Evolutionary conservation across 2,888 invertebrate species (phyloP).

Genomic region (Synergus gifuensis): DNA sequence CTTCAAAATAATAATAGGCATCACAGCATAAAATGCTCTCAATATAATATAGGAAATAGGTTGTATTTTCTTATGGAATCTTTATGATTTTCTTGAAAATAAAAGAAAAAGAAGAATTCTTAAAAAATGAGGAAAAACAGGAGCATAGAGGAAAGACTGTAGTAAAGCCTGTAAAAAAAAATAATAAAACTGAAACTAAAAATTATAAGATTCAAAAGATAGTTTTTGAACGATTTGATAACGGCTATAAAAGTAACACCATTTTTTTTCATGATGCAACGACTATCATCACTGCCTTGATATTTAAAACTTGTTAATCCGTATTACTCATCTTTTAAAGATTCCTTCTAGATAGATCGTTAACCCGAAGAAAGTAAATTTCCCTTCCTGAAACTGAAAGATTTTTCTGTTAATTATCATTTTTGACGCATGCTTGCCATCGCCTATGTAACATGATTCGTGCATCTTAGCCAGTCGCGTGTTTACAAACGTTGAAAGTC

Average conservation of each 20-base stretch:
- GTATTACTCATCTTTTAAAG: background rate
- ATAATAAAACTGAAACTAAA: no score
- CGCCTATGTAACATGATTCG: slow-evolving; percentile 10
- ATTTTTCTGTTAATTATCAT: slow-evolving; percentile 48
- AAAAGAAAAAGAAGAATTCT: no score
- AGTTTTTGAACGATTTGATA: background rate
- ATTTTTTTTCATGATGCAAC: background rate
- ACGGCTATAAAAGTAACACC: background rate
- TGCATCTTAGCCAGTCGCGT: slow-evolving; percentile 6
- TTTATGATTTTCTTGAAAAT: no score
- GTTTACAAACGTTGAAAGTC: slow-evolving; percentile 30
- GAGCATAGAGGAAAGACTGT: no score
- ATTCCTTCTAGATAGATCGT: slow-evolving; percentile 40
- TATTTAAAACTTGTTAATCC: background rate
- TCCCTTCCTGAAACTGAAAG: slow-evolving; percentile 41
- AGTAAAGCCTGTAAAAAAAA: no score
- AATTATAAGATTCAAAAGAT: no score
- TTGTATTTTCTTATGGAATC: no score
- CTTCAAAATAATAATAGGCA: no score
- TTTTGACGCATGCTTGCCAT: slow-evolving; percentile 25
- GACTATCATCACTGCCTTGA: background rate
- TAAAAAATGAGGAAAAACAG: no score
- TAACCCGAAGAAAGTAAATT: slow-evolving; percentile 59
- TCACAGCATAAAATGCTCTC: no score
- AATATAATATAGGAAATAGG: no score